Base-by-base conservation (phyloP, 2,797 vertebrate genomes). In the Sebastes iracundus region DNA sequence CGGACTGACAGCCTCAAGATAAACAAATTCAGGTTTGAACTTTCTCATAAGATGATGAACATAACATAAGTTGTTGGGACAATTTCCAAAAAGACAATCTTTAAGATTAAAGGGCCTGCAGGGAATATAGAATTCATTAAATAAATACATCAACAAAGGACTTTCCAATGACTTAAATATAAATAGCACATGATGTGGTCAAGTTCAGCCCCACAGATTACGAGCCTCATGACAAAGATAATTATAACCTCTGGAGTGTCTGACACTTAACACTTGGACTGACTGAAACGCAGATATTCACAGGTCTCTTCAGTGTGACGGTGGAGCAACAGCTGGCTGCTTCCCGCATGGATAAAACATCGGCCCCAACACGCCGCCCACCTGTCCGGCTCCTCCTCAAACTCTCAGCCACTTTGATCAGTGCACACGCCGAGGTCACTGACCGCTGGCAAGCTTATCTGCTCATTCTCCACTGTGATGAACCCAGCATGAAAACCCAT, bases 391-490 rank as follows among this genome's bases (percentile, higher is more conserved):
- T 82, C 75, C 82, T 71, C 64, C 81, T 69, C 35, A 70, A 77
- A 75, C 83, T 42, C 60, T 49, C 75, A n/a, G 30, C 63, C 68
- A 22, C 65, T 76, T 60, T 72, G 79, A 81, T 80, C 83, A 7
- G 38, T 1, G 53, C 55, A 64, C 60, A 25, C 6, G 32, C 23
- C 1, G n/a, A 33, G 90, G 89, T 92, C 90, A 86, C 35, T 84
- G 84, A 87, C 87, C 77, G 4, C 66, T 6, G 42, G 13, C 27
- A 0, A 27, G 52, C 85, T 94, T 94, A 92, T 94, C 89, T 90
- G 79, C 75, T 58, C 82, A 49, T 58, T 77, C 71, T 72, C 63
- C 66, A 62, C 78, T 68, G 62, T 6, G 49, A 70, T 84, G 82
- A 90, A 90, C 86, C 56, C 83, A 65, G 71, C 76, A 71, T 52